Percentiles rank a stretch among this genome's conserved stretches.
These are phyloP conservation scores for Eumerus sabulonum DNA, from an alignment of 2,888 invertebrate species.

Conservation along the genomic window DNA sequence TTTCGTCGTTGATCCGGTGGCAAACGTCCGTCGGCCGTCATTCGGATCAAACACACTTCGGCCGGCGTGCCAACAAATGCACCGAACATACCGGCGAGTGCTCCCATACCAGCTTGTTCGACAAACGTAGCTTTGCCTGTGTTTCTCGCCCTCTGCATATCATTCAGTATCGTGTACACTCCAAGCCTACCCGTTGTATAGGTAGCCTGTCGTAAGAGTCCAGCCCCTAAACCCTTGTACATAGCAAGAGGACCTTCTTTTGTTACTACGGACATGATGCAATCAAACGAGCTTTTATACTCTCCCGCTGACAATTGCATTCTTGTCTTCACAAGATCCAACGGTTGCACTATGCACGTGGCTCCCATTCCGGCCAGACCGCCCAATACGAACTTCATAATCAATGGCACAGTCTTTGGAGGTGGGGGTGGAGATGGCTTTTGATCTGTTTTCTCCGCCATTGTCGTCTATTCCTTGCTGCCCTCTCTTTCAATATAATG, in stretches of 20 bases:
- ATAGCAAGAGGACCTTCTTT: slow-evolving; percentile 91
- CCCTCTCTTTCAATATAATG: no score
- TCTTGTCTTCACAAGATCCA: slow-evolving; percentile 98
- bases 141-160: slow-evolving; percentile 80
- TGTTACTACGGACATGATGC: slow-evolving; percentile 86
- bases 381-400: slow-evolving; percentile 87
- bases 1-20: slow-evolving; percentile 91
- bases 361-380: slow-evolving; percentile 93
- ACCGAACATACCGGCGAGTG: slow-evolving; percentile 85
- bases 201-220: slow-evolving; percentile 94
- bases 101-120: slow-evolving; percentile 88
- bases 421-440: no score
- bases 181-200: slow-evolving; percentile 97
- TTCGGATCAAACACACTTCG: slow-evolving; percentile 94
- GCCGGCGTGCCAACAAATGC: slow-evolving; percentile 96
- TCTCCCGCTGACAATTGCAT: slow-evolving; percentile 94
- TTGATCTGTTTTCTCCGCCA: slow-evolving; percentile 14
- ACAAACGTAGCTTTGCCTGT: slow-evolving; percentile 81
- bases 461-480: neutral
- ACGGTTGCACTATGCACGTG: slow-evolving; percentile 94
- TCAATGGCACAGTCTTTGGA: slow-evolving; percentile 4
- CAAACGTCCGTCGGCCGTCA: slow-evolving; percentile 94
- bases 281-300: slow-evolving; percentile 87
- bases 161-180: slow-evolving; percentile 93
- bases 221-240: slow-evolving; percentile 94